phyloP scores from a whole-genome alignment of 2,113 vertebrate genomes.

The Paracyprichromis sp. region DNA sequence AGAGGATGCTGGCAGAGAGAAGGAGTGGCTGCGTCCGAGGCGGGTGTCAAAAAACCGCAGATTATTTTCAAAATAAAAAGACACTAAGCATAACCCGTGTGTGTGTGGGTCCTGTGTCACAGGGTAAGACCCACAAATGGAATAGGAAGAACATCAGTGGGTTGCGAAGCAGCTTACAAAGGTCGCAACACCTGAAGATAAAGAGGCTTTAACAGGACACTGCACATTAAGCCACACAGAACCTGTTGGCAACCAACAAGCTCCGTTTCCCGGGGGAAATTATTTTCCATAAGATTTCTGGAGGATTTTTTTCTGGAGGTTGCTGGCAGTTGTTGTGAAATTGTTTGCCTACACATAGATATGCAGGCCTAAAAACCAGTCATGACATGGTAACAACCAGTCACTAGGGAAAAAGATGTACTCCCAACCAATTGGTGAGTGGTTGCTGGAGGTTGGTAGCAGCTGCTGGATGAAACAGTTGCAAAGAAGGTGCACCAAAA shows the following conservation, averaged over 20 bases:
- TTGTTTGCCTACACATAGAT: not conserved
- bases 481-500: not conserved
- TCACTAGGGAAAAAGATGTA: not conserved
- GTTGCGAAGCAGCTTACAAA: not conserved
- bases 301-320: not conserved
- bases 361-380: not conserved
- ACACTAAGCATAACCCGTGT: not conserved
- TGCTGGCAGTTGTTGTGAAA: not conserved
- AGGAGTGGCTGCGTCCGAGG: rapidly evolving
- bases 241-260: not conserved
- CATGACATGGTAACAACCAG: not conserved
- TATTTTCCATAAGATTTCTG: not conserved
- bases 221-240: not conserved
- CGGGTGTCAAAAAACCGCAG: rapidly evolving
- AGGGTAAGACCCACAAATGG: not conserved
- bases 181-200: not conserved
- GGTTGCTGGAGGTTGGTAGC: not conserved
- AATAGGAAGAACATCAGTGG: not conserved
- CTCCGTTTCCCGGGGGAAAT: not conserved
- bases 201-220: not conserved
- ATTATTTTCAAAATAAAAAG: not conserved
- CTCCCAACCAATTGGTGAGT: not conserved
- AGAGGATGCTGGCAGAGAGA: not conserved
- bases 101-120: not conserved
- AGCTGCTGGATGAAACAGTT: not conserved